Evolutionary conservation across 37 sponge, comb jelly and placozoan species (phyloP), one percentile per base, ranked within the genome.

Genomic region (Agelas oroides): DNA sequence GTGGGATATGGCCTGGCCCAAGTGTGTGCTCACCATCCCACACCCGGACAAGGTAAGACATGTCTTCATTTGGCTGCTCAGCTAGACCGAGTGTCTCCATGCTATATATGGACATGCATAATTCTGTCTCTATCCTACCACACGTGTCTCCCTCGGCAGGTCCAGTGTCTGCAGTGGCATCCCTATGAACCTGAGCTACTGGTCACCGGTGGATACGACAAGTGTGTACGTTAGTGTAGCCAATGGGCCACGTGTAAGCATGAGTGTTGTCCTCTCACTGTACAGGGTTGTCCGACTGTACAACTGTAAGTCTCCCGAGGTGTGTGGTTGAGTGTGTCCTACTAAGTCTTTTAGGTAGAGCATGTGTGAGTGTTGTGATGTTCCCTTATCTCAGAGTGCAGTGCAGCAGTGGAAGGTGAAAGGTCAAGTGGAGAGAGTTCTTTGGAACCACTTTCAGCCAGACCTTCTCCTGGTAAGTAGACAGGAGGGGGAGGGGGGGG

Each of bases 391-490:
- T 8, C 65, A 90, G 81, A 33, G 41, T 39, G 36, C 31, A 18
- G 27, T 70, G 35, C 69, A 32, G 53, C 41, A 71, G 5, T 97
- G 97, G 97, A 73, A 88, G 56, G 62, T 98, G 28, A 58, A 38
- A 52, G 92, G 97, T 34, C 94, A 99, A 65, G 88, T 99, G 11
- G 99, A 99, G 84, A 95, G 86, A 39, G 86, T 97, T 3, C 5
- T 95, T 8, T 99, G 99, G 99, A 91, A 97, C 64, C 96, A 91
- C 41, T 82, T 95, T 6, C 33, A 84, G 33, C 92, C 99, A 56
- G 77, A 88, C 23, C 59, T 65, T 27, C 85, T 99, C 18, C 63
- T 99, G 72, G 96, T 94, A 23, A 80, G 91, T n/a, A n/a, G n/a
- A n/a, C n/a, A n/a, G n/a, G n/a, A n/a, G n/a, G n/a, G n/a, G n/a